Percentiles rank a stretch among this genome's conserved stretches.
phyloP scores from a whole-genome alignment of 1,140 invertebrate genomes.

The Battus philenor region DNA sequence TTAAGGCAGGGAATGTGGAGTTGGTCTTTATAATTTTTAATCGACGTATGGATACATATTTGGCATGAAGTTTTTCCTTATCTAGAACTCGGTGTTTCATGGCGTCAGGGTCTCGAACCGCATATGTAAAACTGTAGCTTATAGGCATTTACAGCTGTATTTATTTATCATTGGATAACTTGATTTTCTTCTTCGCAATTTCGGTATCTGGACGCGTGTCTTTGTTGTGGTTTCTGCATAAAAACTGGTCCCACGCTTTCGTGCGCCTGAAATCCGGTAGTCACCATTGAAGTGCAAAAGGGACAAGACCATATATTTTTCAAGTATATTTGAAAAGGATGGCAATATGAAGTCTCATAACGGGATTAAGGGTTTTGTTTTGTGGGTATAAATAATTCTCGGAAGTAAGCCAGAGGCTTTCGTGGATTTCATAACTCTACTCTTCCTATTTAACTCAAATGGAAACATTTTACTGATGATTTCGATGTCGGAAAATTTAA shows the following conservation, averaged over 20 bases:
- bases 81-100: neutral
- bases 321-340: slow-evolving; percentile 32
- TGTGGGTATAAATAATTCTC: slow-evolving; percentile 49
- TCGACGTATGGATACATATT: slow-evolving; percentile 1
- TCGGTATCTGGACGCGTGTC: slow-evolving; percentile 32
- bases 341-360: slow-evolving; percentile 41
- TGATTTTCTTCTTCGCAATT: slow-evolving; percentile 37
- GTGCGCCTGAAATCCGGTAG: slow-evolving; percentile 52
- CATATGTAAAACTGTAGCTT: slow-evolving; percentile 14
- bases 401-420: slow-evolving; percentile 36
- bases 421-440: slow-evolving; percentile 34
- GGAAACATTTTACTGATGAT: no score
- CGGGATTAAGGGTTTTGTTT: slow-evolving; percentile 48
- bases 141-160: slow-evolving; percentile 12
- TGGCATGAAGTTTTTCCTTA: neutral
- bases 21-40: no score
- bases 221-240: slow-evolving; percentile 42
- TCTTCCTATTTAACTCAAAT: slow-evolving; percentile 18
- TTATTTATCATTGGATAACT: slow-evolving; percentile 19
- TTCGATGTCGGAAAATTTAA: no score
- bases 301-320: slow-evolving; percentile 26
- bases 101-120: neutral
- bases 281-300: slow-evolving; percentile 60
- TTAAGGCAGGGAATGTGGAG: no score
- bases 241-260: slow-evolving; percentile 57